phyloP scores from a whole-genome alignment of 2,888 invertebrate species.

The Teleiodes luculella region DNA sequence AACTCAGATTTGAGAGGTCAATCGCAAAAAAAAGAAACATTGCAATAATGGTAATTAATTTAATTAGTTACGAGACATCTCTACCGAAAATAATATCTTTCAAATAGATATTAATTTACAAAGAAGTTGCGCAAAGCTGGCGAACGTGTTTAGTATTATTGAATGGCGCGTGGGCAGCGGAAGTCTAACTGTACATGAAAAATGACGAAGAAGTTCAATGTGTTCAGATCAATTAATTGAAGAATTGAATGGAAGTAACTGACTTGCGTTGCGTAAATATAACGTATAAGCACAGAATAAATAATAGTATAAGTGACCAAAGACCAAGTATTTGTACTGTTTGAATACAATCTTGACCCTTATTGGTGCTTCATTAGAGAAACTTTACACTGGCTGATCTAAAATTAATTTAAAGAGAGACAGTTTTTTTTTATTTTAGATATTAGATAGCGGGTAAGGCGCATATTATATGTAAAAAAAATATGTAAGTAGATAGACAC shows the following conservation, averaged over 20 bases:
- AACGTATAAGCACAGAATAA: no score
- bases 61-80: neutral
- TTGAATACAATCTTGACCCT: neutral
- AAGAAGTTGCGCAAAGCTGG: slow-evolving; percentile 5
- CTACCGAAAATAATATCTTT: neutral
- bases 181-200: slow-evolving; percentile 37
- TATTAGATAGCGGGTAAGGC: no score
- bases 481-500: no score
- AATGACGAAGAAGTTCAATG: slow-evolving; percentile 31
- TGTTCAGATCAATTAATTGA: slow-evolving; percentile 3
- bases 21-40: no score
- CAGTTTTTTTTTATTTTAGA: no score
- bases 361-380: no score
- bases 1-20: no score
- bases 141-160: slow-evolving; percentile 3
- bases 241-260: neutral
- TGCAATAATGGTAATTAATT: slow-evolving; percentile 18
- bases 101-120: slow-evolving; percentile 23
- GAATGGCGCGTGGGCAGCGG: slow-evolving; percentile 33
- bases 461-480: no score
- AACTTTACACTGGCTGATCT: no score
- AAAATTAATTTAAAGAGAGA: no score
- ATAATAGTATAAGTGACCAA: neutral
- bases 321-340: neutral
- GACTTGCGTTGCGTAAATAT: neutral